Base-by-base conservation (phyloP, 2,888 invertebrate species). In the Tyria jacobaeae region DNA sequence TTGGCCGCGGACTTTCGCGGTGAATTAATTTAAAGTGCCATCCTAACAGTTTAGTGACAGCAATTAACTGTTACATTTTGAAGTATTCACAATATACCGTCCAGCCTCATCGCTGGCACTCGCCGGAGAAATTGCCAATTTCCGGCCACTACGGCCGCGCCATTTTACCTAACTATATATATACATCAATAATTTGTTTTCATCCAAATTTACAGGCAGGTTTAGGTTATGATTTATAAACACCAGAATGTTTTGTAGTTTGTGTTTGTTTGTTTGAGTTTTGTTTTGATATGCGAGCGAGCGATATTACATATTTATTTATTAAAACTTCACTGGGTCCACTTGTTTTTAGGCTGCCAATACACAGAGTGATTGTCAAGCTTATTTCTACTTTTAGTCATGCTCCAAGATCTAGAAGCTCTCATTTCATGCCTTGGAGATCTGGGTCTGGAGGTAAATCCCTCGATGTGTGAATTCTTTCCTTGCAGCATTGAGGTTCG, bases 81-180 rank as follows among this genome's bases (percentile, higher is more conserved):
- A 67, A 71, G 71, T 71, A 76, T 76, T 67, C 73, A 67, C 66
- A 68, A 71, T 74, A 67, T 68, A 60, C 57, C 63, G 69, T 67
- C 68, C 73, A 64, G 71, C 55, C 61, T 68, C 75, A 67, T 71
- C 64, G 73, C 41, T 65, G 71, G 57, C 68, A 64, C 64, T 73
- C 75, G 68, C 68, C 68, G 79, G 79, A 85, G 87, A 88, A 90
- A 91, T 91, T 90, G 90, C 76, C 90, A 90, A 91, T 91, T 90
- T 91, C 90, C 89, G 79, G 80, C 65, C 77, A 72, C 74, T 80
- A 81, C 79, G 71, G 68, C 73, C 77, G 78, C 79, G 78, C 78
- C 73, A 73, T 80, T 84, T 80, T 78, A 78, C 62, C 48, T 80
- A 79, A 79, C 73, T 77, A 71, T 60, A 65, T n/a, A n/a, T 68